Evolutionary conservation across 2,888 invertebrate species (phyloP), one percentile per base, ranked within the genome.

Genomic region (Zootermopsis nevadensis): DNA sequence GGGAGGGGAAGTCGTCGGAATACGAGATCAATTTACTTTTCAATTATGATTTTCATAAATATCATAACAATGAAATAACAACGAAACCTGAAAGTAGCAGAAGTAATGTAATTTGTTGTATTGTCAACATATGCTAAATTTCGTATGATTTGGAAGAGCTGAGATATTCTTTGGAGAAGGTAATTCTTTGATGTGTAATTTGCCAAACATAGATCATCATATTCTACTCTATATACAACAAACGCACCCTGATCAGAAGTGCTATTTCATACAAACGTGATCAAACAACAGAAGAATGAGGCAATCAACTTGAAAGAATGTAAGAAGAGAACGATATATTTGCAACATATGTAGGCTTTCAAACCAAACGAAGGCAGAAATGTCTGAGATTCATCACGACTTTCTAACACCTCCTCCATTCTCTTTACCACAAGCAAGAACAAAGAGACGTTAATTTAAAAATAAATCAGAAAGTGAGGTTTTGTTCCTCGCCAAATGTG

Each of bases 381-480:
- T 33, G 33, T 22, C 6, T 69, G 19, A 33, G 19, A 69, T 60
- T 27, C 60, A 33, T 69, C 69, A 69, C 69, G 69, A 69, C 33
- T 69, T 69, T 69, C 69, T 33, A 33, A 69, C 69, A 69, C 69
- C 69, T 30, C 60, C 60, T 30, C 27, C n/a, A 31, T 6, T 69
- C 33, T 33, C 69, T 33, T 33, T 33, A 33, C 33, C 69, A 15
- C 15, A 69, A 69, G 15, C 31, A 8, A 60, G 60, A 60, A 33
- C 69, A 33, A 30, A 67, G 30, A 31, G 30, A n/a, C 12, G 33
- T 7, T 69, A 69, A 33, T 12, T 69, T 33, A 22, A 22, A 1
- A 69, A 24, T 67, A 69, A 69, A 69, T 69, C 69, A 60, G 4
- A 10, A 8, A 27, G 48, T 48, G 48, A 48, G 48, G 48, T 48